A percentile compares a stretch with the other conserved stretches of the same genome.
Conservation (phyloP, 1,140 invertebrate species). For the Anoplophora glabripennis region DNA sequence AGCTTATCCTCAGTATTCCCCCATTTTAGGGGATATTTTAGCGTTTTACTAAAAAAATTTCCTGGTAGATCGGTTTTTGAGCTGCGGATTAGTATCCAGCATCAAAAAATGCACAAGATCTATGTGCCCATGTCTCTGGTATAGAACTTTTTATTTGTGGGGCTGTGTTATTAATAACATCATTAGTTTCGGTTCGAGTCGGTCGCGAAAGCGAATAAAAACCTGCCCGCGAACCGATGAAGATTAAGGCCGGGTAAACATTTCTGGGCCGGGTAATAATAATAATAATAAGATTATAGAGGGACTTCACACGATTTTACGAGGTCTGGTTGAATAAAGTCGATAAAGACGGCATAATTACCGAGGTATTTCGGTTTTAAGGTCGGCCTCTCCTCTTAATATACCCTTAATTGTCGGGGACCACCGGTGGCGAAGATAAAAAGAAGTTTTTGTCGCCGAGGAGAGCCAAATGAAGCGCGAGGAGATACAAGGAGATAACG, state of each 20-base stretch:
- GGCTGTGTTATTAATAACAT: no score
- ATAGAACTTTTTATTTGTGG: no score
- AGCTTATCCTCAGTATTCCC: no score
- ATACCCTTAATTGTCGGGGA: slow-evolving; percentile 13
- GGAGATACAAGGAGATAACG: neutral
- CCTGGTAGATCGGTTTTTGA: no score
- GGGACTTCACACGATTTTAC: slow-evolving; percentile 14
- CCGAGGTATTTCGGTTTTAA: slow-evolving; percentile 11
- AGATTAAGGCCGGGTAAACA: no score
- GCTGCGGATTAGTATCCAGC: no score
- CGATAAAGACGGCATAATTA: slow-evolving; percentile 16
- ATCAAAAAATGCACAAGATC: no score
- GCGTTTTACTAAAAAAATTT: no score
- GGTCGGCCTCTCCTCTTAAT: neutral
- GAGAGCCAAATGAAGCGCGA: neutral
- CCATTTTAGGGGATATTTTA: no score
- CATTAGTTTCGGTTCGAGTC: neutral
- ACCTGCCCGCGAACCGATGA: no score
- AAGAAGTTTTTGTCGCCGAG: slow-evolving; percentile 8
- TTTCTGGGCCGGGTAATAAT: no score
- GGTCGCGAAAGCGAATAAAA: neutral
- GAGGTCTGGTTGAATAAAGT: slow-evolving; percentile 1
- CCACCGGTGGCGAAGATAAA: slow-evolving; percentile 15
- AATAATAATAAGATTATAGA: slow-evolving; percentile 12
- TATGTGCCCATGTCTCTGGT: no score